Evolutionary conservation across 2,113 vertebrate genomes (phyloP).

Genomic region (Plectropomus leopardus): DNA sequence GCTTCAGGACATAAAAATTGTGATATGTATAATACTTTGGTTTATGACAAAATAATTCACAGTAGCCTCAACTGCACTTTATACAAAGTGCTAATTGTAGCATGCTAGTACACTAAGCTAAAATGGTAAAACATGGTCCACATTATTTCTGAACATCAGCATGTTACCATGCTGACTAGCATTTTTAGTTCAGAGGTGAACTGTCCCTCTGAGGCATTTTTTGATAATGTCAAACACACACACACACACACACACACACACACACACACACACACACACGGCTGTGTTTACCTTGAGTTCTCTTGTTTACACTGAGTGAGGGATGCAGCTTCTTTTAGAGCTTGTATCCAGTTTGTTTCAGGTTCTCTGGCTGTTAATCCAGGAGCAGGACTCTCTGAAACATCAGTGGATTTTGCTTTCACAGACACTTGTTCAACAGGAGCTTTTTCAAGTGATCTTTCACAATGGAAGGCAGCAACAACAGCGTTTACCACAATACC

Average conservation of each 20-base stretch:
- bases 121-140: too few species aligned
- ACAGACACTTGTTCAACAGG: slow-evolving; percentile 28
- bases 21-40: too few species aligned
- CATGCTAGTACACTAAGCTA: too few species aligned
- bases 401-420: slow-evolving; percentile 32
- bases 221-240: slow-evolving; percentile 18
- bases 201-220: neutral
- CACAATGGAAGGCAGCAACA: neutral
- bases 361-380: slow-evolving; percentile 29
- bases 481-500: slow-evolving; percentile 4
- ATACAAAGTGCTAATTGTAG: too few species aligned
- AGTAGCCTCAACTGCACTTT: too few species aligned
- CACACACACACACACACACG: slow-evolving; percentile 4
- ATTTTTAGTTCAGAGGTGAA: too few species aligned
- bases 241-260: neutral
- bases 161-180: too few species aligned
- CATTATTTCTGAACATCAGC: too few species aligned
- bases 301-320: slow-evolving; percentile 68
- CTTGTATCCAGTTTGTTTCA: slow-evolving; percentile 78
- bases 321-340: slow-evolving; percentile 75
- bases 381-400: slow-evolving; percentile 28
- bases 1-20: too few species aligned
- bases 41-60: too few species aligned
- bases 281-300: slow-evolving; percentile 78
- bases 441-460: slow-evolving; percentile 28